Percentiles rank a stretch among this genome's conserved stretches.
phyloP scores from a whole-genome alignment of 64 coral and sea anemone species.

The Montipora efflorescens region DNA sequence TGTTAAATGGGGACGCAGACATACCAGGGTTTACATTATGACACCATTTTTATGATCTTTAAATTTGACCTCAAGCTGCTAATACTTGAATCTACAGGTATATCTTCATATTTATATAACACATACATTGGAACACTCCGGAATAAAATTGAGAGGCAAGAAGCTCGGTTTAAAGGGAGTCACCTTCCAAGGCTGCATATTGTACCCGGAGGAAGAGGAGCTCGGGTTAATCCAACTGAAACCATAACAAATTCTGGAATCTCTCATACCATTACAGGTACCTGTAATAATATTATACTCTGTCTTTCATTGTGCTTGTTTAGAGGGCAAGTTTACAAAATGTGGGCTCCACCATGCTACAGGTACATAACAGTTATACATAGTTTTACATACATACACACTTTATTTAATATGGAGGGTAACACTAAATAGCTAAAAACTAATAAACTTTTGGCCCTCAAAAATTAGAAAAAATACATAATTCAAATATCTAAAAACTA shows the following conservation, averaged over 20 bases:
- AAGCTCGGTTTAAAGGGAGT: conserved; percentile 78
- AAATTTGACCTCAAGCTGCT: not conserved
- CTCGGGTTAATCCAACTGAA: conserved; percentile 23
- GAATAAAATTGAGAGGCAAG: conserved; percentile 89
- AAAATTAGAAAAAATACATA: too few species aligned
- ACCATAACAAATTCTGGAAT: conserved; percentile 58
- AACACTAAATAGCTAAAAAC: too few species aligned
- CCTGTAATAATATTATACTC: too few species aligned
- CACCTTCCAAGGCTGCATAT: conserved; percentile 31
- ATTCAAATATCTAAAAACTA: too few species aligned
- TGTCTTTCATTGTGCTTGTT: too few species aligned
- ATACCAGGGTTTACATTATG: not conserved
- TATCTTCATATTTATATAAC: conserved; percentile 69
- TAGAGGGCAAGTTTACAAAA: too few species aligned
- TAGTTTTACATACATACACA: too few species aligned
- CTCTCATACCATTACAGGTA: conserved; percentile 97
- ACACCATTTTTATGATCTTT: not conserved
- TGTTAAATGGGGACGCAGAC: not conserved
- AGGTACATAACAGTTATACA: too few species aligned
- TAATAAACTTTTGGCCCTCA: too few species aligned
- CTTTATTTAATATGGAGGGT: too few species aligned
- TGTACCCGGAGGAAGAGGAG: not conserved
- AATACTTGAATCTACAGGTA: conserved; percentile 46
- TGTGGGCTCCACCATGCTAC: too few species aligned
- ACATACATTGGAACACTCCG: conserved; percentile 86